Evolutionary conservation across 2,797 vertebrate species (phyloP).

Genomic region (Bovichtus variegatus): DNA sequence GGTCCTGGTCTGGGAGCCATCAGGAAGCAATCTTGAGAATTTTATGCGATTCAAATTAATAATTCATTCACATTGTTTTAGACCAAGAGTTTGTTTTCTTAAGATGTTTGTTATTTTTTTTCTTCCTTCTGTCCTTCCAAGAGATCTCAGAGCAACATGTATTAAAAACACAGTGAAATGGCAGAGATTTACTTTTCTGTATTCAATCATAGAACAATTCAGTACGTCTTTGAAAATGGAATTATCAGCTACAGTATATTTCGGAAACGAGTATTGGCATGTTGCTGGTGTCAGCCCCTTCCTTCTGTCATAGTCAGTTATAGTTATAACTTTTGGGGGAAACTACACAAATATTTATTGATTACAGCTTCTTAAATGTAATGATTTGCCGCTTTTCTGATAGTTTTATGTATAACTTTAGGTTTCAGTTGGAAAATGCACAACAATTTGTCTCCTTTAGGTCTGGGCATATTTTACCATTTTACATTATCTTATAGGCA

Average conservation of each 20-base stretch:
- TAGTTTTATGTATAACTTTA: background rate
- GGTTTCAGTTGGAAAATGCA: background rate
- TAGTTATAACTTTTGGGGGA: background rate
- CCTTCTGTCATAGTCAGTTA: background rate
- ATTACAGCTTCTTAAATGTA: background rate
- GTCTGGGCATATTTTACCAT: background rate
- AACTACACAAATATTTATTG: background rate
- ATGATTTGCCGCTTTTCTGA: conserved; percentile 1
- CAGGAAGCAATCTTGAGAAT: conserved; percentile 57
- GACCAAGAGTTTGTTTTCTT: conserved; percentile 53
- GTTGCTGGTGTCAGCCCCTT: background rate
- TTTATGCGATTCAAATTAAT: conserved; percentile 69
- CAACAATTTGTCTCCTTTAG: background rate
- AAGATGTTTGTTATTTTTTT: conserved; percentile 22
- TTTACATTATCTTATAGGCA: background rate
- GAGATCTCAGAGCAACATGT: conserved; percentile 9
- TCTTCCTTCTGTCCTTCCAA: conserved; percentile 11
- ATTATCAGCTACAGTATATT: background rate
- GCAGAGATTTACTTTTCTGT: background rate
- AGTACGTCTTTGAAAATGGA: background rate
- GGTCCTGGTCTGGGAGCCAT: conserved; percentile 56
- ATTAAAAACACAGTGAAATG: conserved; percentile 24
- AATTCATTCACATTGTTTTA: conserved; percentile 58
- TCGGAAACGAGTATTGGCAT: background rate
- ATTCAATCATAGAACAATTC: background rate